Base-by-base conservation (phyloP, 2,888 invertebrate species). In the Cheilosia vernalis region DNA sequence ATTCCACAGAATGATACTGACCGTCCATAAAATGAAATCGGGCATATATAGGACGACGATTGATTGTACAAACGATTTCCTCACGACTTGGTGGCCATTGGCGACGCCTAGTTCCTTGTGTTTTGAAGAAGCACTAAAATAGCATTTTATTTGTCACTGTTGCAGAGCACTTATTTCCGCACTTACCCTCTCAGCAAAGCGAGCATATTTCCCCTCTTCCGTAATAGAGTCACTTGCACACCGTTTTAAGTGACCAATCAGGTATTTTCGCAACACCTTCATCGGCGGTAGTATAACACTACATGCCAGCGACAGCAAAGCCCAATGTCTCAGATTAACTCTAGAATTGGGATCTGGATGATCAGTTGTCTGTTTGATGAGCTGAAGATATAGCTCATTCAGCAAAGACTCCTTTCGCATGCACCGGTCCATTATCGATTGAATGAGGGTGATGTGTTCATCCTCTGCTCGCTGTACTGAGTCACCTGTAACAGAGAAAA, bases 321-420 rank as follows among this genome's bases (percentile, higher is more conserved):
- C 97, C 98, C 98, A 98, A 93, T 98, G 97, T 19, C 98, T 94
- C 56, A 97, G 93, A 89, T 97, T 96, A 1, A 97, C 97, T 66
- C 97, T 93, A 0, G 97, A 97, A 89, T 96, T 95, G 0, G 97
- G 97, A 93, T 98, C 98, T 0, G 97, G 96, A 93, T 97, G 96
- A 89, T 97, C 97, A 0, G 98, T 98, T 0, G 98, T 98, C 93
- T 97, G 97, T 91, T 98, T 98, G 79, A 98, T 96, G 49, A 98
- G 94, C 91, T 98, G 98, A 88, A 98, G 94, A 91, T 97, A 98
- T 76, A 98, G 93, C 92, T 98, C 98, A 89, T 97, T 97, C 5
- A 98, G 93, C 61, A 98, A 93, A 61, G 96, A 94, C 90, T 98
- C 97, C 90, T 96, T 98, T 88, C 97, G 95, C 95, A 98, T 95